A percentile compares a stretch with the other conserved stretches of the same genome.
Evolutionary conservation across 1,140 invertebrate genomes (phyloP).

Genomic region (Saxidomus purpurata): DNA sequence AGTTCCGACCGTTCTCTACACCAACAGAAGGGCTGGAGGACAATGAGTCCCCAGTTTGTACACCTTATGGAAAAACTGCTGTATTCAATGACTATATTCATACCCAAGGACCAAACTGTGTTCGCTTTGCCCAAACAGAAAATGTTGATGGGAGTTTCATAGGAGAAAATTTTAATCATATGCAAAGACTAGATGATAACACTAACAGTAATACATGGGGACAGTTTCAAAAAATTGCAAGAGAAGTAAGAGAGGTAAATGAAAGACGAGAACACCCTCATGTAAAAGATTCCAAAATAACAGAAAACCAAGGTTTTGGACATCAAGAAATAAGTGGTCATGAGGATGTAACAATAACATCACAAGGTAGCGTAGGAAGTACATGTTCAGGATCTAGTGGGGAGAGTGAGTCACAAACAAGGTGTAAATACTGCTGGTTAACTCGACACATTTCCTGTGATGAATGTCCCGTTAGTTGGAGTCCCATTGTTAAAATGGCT

Average conservation of each 20-base stretch:
- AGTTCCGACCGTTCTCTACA: slow-evolving; percentile 54
- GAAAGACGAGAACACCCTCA: neutral
- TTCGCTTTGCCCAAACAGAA: neutral
- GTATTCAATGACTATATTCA: slow-evolving; percentile 36
- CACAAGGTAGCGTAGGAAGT: neutral
- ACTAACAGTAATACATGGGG: no score
- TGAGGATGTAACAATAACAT: neutral
- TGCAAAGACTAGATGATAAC: neutral
- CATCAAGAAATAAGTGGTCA: neutral
- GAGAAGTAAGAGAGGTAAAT: no score
- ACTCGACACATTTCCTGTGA: slow-evolving; percentile 75
- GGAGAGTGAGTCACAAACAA: neutral
- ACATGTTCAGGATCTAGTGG: neutral
- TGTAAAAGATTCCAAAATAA: neutral
- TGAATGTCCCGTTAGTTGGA: slow-evolving; percentile 72
- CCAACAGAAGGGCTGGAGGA: slow-evolving; percentile 57
- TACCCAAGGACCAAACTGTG: neutral
- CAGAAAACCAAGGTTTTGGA: no score
- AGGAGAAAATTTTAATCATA: neutral
- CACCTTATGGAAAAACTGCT: slow-evolving; percentile 50
- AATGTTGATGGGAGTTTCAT: slow-evolving; percentile 54
- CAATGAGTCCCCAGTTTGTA: slow-evolving; percentile 22
- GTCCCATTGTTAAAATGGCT: slow-evolving; percentile 70
- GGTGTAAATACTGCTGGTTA: slow-evolving; percentile 71
- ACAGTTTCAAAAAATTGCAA: neutral